Evolutionary conservation across 2,888 invertebrate genomes (phyloP).

Genomic region (Zonitis immaculata): DNA sequence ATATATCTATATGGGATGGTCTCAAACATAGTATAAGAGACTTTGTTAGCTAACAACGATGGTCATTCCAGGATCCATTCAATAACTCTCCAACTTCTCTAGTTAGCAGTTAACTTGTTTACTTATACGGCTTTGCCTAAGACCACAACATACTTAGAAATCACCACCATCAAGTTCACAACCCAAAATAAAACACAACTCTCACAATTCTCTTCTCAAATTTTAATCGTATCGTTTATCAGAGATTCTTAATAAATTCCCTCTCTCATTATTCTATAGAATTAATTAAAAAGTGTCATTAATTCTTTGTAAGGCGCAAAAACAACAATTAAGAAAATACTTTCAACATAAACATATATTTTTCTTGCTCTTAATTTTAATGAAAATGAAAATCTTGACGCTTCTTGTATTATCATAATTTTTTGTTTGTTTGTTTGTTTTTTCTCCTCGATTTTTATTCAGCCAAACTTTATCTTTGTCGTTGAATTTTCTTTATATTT

Average conservation of each 20-base stretch:
- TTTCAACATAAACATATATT: neutral
- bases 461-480: neutral
- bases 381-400: conserved; percentile 3
- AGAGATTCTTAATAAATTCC: too few species aligned
- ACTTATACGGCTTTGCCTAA: conserved; percentile 27
- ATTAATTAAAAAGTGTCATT: conserved; percentile 5
- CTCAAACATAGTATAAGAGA: neutral
- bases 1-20: neutral
- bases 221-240: too few species aligned
- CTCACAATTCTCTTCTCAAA: too few species aligned
- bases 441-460: neutral
- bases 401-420: too few species aligned
- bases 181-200: too few species aligned
- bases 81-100: conserved; percentile 46
- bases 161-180: neutral
- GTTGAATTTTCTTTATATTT: neutral
- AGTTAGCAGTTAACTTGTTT: conserved; percentile 46
- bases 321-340: conserved; percentile 2
- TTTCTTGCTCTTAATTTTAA: neutral
- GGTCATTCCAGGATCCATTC: conserved; percentile 43
- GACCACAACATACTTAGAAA: neutral
- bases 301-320: neutral
- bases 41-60: conserved; percentile 36
- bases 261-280: too few species aligned
- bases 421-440: too few species aligned